A percentile compares a stretch with the other conserved stretches of the same genome.
phyloP scores from a whole-genome alignment of 2,113 vertebrate species.

The Hipposideros armiger region DNA sequence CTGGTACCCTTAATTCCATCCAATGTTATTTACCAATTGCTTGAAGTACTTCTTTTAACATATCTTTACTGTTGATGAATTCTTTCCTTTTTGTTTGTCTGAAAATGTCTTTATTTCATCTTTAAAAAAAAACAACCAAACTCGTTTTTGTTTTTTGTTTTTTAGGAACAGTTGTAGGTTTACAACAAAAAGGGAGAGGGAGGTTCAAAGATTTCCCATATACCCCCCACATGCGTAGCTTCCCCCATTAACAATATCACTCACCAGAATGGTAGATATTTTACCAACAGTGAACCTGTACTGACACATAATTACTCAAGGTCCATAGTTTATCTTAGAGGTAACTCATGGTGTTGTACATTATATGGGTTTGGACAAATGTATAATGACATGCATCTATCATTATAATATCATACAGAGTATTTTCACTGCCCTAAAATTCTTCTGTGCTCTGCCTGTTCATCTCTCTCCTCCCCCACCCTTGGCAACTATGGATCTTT shows the following conservation, averaged over 20 bases:
- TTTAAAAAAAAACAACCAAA: too few relatives aligned
- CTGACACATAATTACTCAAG: not conserved
- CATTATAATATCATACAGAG: not conserved
- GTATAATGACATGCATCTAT: not conserved
- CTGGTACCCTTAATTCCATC: not conserved
- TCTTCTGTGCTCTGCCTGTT: not conserved
- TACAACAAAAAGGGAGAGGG: not conserved
- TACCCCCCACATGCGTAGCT: not conserved
- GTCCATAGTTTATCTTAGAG: not conserved
- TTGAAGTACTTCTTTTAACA: not conserved
- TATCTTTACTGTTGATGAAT: not conserved
- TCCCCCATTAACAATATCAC: not conserved
- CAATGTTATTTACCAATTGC: not conserved
- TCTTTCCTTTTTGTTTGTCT: not conserved
- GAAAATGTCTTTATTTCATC: not conserved
- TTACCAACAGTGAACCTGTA: not conserved
- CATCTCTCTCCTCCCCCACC: not conserved
- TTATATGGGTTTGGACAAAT: not conserved
- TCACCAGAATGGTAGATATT: not conserved
- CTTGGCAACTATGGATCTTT: not conserved
- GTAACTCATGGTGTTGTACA: not conserved
- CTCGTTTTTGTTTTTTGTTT: not conserved
- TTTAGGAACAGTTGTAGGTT: not conserved
- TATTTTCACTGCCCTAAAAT: not conserved
- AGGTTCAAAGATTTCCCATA: not conserved